Base-by-base conservation (phyloP, 2,888 invertebrate species). In the Macrophya alboannulata region DNA sequence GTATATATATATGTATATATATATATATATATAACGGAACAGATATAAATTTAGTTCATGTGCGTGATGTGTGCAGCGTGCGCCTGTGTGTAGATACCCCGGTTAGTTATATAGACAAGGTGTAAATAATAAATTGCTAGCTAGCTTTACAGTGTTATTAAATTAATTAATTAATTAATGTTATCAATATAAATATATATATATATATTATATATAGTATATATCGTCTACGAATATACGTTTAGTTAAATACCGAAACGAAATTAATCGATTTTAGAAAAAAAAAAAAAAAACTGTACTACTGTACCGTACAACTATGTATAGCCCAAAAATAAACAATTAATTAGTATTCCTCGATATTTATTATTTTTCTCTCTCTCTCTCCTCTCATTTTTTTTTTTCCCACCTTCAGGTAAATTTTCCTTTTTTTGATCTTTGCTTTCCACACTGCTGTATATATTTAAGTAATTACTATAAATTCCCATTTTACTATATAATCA, bases 291-390 rank as follows among this genome's bases (percentile, higher is more conserved):
- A 74, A 83, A 82, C 82, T 83, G 83, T 83, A 83, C 83, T 83
- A 83, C 83, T 83, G 83, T 83, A 83, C 83, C 83, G 83, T 83
- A 83, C 83, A 83, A 83, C 83, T 83, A 83, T 83, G 83, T 83
- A 83, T 83, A 83, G 83, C 51, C 83, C 45, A 62, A 83, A 59
- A 83, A 83, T 83, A 83, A 83, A 83, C 68, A 83, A 83, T 48
- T 83, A 83, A 83, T 83, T 83, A 83, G 68, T 83, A 83, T 21
- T 62, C 40, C 9, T 25, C 5, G 21, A 48, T 55, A 0, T 6
- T 8, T 40, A 31, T 3, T 2, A 37, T 71, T 15, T 37, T 71
- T 37, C n/a, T 37, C 4, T 15, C 37, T 37, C 37, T 2, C 37
- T 2, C 12, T 37, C 15, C 1, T 37, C 37, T 71, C 37, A 31